A percentile compares a stretch with the other conserved stretches of the same genome.
phyloP scores from a whole-genome alignment of 53 echinoderm and acorn worm genomes.

The Apostichopus leukothele region DNA sequence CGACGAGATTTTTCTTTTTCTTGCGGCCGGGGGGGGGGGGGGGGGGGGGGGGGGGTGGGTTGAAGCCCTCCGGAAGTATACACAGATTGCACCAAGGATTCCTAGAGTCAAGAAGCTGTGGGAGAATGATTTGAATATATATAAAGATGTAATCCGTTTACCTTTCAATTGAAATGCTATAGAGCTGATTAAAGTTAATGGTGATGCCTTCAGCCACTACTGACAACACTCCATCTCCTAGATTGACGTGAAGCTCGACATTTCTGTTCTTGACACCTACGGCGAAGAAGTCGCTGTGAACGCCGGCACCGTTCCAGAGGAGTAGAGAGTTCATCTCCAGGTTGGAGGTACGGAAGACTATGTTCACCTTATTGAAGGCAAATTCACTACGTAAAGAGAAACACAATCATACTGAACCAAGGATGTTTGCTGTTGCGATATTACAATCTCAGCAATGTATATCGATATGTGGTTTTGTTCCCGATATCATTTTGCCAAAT shows the following conservation, averaged over 20 bases:
- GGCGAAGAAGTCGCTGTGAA: conserved; percentile 66
- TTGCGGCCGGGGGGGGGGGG: too few species aligned
- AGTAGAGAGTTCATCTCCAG: conserved; percentile 61
- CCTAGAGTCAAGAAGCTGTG: too few species aligned
- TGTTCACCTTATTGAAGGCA: conserved; percentile 66
- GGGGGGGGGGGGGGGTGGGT: too few species aligned
- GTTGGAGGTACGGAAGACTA: conserved; percentile 69
- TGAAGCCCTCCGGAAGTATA: too few species aligned
- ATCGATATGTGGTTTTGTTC: too few species aligned
- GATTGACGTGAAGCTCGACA: conserved; percentile 68
- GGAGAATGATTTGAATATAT: too few species aligned
- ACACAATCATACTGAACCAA: too few species aligned
- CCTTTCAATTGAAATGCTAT: conserved; percentile 76
- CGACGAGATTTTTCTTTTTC: too few species aligned
- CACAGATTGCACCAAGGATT: too few species aligned
- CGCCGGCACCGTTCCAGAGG: conserved; percentile 77
- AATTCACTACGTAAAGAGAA: conserved; percentile 58
- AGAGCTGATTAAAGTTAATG: conserved; percentile 56
- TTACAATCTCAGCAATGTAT: too few species aligned
- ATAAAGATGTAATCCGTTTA: conserved; percentile 5
- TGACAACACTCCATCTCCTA: conserved; percentile 69
- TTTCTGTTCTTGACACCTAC: conserved; percentile 65
- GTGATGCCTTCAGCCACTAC: conserved; percentile 43
- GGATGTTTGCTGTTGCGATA: too few species aligned
- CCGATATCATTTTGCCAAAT: too few species aligned